These are phyloP conservation scores for Thera obeliscata DNA, from an alignment of 2,888 invertebrate genomes.

Conservation along the genomic window DNA sequence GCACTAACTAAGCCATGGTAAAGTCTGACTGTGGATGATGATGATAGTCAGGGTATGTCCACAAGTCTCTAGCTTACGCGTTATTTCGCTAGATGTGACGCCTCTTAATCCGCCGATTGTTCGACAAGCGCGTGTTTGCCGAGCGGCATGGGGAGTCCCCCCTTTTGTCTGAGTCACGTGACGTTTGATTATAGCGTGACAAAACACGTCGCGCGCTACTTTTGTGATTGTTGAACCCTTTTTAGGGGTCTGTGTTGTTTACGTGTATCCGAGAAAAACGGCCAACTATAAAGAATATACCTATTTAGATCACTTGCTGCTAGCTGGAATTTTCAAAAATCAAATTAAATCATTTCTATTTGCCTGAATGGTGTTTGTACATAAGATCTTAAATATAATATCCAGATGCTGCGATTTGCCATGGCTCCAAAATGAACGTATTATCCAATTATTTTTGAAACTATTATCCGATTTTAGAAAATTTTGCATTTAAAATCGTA, in stretches of 20 bases:
- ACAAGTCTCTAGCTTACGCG: neutral
- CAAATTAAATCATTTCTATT: no score
- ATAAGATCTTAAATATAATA: no score
- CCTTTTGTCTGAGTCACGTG: slow-evolving; percentile 39
- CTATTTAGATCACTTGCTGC: no score
- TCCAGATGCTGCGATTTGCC: no score
- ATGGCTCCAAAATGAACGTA: no score
- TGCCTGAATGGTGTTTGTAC: no score
- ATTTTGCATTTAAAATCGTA: neutral
- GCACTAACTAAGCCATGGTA: no score
- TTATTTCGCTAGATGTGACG: slow-evolving; percentile 7
- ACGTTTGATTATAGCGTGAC: slow-evolving; percentile 61
- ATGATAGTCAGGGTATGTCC: neutral
- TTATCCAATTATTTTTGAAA: no score
- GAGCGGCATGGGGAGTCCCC: slow-evolving; percentile 41
- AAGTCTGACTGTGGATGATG: no score
- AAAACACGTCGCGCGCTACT: slow-evolving; percentile 62
- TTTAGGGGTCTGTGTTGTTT: slow-evolving; percentile 40
- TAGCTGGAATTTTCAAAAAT: no score
- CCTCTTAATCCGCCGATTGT: slow-evolving; percentile 42
- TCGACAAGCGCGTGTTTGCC: slow-evolving; percentile 36
- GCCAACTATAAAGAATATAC: no score
- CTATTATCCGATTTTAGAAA: no score
- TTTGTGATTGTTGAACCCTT: slow-evolving; percentile 51
- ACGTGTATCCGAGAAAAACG: neutral